Evolutionary conservation across 2,113 vertebrate genomes (phyloP).

Genomic region (Coreoperca whiteheadi): DNA sequence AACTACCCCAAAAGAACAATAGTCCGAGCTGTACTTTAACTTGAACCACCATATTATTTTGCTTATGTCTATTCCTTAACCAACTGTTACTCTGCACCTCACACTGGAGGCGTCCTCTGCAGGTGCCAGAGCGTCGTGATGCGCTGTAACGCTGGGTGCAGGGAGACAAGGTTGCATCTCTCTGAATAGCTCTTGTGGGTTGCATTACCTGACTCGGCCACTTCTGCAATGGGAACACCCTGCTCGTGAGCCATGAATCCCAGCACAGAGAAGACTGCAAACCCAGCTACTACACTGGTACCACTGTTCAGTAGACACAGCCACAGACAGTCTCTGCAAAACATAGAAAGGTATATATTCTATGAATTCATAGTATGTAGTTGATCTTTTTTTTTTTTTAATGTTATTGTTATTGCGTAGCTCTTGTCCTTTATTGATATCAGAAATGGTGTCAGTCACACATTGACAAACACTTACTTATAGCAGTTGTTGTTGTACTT

Average conservation of each 20-base stretch:
- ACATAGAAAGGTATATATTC: not conserved
- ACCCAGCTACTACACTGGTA: constrained; percentile 84
- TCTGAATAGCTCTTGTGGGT: not conserved
- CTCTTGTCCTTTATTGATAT: not conserved
- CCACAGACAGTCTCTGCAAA: constrained; percentile 80
- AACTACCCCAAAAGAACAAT: not conserved
- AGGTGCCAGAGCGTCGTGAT: not conserved
- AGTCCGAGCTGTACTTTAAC: not conserved
- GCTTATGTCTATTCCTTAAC: not conserved
- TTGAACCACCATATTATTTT: not conserved
- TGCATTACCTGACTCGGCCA: constrained; percentile 84
- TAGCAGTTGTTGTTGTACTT: constrained; percentile 83
- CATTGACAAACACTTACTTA: constrained; percentile 58
- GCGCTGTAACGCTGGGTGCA: not conserved
- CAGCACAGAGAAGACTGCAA: constrained; percentile 85
- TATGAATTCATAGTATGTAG: not conserved
- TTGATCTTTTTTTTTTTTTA: not conserved
- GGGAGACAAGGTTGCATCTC: not conserved
- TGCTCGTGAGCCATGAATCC: constrained; percentile 86
- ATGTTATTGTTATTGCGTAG: not conserved
- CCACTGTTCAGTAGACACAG: constrained; percentile 83
- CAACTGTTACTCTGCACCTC: not conserved
- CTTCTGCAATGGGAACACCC: constrained; percentile 77
- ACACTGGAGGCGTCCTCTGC: not conserved
- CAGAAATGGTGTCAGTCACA: not conserved